Conservation (phyloP, 1,140 invertebrate species). For the Tetramorium simillimum region DNA sequence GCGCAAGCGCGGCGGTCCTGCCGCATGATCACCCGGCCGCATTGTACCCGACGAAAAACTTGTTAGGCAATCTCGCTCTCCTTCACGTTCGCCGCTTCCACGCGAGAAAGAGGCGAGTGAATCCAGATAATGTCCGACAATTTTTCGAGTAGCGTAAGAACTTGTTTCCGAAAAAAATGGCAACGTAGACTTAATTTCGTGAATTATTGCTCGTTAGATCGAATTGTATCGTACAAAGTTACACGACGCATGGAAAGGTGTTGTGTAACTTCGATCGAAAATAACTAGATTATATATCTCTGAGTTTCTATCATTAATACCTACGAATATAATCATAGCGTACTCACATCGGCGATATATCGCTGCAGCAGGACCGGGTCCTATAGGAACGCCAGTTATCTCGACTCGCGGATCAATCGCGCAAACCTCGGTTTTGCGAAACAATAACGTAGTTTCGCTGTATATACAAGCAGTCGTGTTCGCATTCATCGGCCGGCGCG, state of each 20-base stretch:
- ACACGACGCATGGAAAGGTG: background rate
- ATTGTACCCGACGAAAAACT: conserved; percentile 37
- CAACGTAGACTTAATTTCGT: background rate
- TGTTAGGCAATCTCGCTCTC: conserved; percentile 27
- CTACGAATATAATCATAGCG: conserved; percentile 40
- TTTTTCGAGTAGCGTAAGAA: background rate
- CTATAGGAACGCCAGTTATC: conserved; percentile 58
- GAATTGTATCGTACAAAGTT: background rate
- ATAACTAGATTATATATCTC: conserved; percentile 23
- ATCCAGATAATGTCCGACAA: background rate
- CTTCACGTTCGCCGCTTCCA: conserved; percentile 4
- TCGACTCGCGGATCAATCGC: conserved; percentile 51
- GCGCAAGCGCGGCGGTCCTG: background rate
- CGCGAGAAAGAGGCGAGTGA: background rate
- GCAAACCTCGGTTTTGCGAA: conserved; percentile 60
- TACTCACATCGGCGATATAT: background rate
- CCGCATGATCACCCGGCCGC: conserved; percentile 7
- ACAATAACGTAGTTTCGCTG: conserved; percentile 64
- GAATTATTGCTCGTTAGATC: background rate
- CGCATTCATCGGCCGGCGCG: conserved; percentile 49
- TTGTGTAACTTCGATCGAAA: background rate
- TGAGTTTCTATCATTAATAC: conserved; percentile 43
- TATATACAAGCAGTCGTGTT: conserved; percentile 37
- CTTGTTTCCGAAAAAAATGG: background rate
- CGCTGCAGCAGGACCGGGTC: conserved; percentile 22